Percentiles rank a stretch among this genome's conserved stretches.
Conservation (phyloP, 2,888 invertebrate genomes). For the Archips xylosteana region DNA sequence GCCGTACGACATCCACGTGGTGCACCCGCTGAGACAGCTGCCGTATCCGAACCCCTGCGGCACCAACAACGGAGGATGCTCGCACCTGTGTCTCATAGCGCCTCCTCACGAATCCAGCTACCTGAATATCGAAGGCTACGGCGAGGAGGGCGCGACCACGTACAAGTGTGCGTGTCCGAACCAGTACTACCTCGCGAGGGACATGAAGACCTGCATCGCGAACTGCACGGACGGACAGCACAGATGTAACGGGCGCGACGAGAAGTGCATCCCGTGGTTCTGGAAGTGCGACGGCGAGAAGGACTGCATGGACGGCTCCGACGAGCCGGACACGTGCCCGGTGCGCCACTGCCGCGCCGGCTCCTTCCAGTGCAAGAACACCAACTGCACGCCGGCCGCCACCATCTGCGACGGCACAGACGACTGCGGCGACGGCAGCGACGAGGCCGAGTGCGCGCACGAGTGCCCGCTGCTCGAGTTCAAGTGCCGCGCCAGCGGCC, state of each 20-base stretch:
- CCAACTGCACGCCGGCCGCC: slow-evolving; percentile 96
- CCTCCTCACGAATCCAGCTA: slow-evolving; percentile 92
- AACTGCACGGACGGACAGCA: slow-evolving; percentile 97
- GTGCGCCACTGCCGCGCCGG: slow-evolving; percentile 94
- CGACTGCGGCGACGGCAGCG: slow-evolving; percentile 96
- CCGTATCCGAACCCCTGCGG: slow-evolving; percentile 96
- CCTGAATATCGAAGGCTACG: slow-evolving; percentile 91
- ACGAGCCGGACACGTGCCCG: slow-evolving; percentile 94
- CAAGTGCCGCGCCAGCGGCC: slow-evolving; percentile 94
- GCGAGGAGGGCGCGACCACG: slow-evolving; percentile 91
- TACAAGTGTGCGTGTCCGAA: slow-evolving; percentile 98
- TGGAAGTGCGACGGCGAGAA: slow-evolving; percentile 95
- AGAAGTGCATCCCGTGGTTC: slow-evolving; percentile 86
- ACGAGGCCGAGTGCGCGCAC: slow-evolving; percentile 93
- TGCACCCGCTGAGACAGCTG: slow-evolving; percentile 95
- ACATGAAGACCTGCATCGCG: slow-evolving; percentile 95
- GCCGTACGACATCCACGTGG: slow-evolving; percentile 97
- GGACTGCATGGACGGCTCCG: slow-evolving; percentile 96
- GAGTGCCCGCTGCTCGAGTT: slow-evolving; percentile 96
- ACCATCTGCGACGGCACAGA: slow-evolving; percentile 97
- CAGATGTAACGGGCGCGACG: slow-evolving; percentile 87
- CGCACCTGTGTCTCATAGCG: slow-evolving; percentile 96
- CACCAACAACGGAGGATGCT: slow-evolving; percentile 96
- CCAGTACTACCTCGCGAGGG: slow-evolving; percentile 93
- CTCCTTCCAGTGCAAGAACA: slow-evolving; percentile 97